Base-by-base conservation (phyloP, 2,888 invertebrate genomes). In the Lochmaea crataegi region DNA sequence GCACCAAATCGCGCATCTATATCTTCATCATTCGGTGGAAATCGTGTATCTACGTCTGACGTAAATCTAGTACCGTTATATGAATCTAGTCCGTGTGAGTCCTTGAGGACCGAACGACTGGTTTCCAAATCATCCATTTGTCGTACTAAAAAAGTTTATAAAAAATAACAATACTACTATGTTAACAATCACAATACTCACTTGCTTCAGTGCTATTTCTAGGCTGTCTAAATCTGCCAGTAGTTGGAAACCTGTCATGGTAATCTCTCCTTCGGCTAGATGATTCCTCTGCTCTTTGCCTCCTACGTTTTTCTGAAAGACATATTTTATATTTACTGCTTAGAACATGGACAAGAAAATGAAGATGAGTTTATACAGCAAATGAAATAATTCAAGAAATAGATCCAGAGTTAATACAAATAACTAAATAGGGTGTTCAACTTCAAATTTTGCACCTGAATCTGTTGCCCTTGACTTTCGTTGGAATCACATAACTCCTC, bases 261-360 rank as follows among this genome's bases (percentile, higher is more conserved):
- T 92, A 92, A 84, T 94, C 93, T 57, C 93, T 90, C 48, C 95
- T 90, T 5, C 96, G 90, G 41, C 89, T 90, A 82, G 93, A 88
- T 0, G 94, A 92, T 81, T 96, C 96, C 82, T 96, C 95, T 0
- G 91, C 90, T 56, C 96, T 90, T 84, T 95, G 94, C 0, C 94
- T 90, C 77, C 93, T 92, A 48, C 96, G 91, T 86, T 94, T 94
- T 82, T 96, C 95, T 93, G 83, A 65, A 77, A 61, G n/a, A 38
- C 10, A 12, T 9, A 41, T 26, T 14, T 14, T 51, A 66, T 14
- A 68, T 67, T 48, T 56, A 42, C 16, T 38, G 10, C 22, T 18
- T 41, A 56, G 56, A 68, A 42, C 11, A 18, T 22, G 22, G 2
- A 22, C 1, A 22, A 56, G 56, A 68, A 42, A 2, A 18, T 22